A percentile compares a stretch with the other conserved stretches of the same genome.
phyloP scores from a whole-genome alignment of 2,888 invertebrate genomes.

The Nymphalis c-album region DNA sequence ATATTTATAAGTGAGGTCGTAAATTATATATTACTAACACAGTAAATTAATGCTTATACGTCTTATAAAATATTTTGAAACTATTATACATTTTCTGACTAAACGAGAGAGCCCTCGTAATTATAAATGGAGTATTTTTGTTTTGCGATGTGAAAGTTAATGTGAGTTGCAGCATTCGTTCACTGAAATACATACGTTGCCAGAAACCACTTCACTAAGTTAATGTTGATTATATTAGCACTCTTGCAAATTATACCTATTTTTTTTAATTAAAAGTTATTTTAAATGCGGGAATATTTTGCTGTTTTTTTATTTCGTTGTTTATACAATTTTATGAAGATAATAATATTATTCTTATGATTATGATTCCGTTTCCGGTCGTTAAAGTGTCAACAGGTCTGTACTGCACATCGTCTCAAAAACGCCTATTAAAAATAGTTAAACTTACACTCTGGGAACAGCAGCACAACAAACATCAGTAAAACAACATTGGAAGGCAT shows the following conservation, averaged over 20 bases:
- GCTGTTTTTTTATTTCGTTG: neutral
- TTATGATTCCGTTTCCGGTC: no score
- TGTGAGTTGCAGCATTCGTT: conserved; percentile 22
- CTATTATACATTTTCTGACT: neutral
- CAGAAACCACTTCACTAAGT: conserved; percentile 22
- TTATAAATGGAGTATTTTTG: conserved; percentile 22
- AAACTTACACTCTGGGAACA: no score
- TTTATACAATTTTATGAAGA: neutral
- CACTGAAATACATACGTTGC: conserved; percentile 21
- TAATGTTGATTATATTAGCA: conserved; percentile 13
- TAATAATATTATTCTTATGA: no score
- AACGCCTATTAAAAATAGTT: no score
- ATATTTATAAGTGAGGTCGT: neutral
- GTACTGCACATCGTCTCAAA: no score
- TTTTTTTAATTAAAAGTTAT: conserved; percentile 1
- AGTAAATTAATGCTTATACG: conserved; percentile 1
- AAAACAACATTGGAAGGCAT: no score
- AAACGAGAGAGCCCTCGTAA: conserved; percentile 16
- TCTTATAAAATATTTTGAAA: conserved; percentile 6
- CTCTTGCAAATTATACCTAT: conserved; percentile 12
- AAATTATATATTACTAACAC: neutral
- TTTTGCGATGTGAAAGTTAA: conserved; percentile 24
- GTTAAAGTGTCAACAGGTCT: no score
- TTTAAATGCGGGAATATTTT: conserved; percentile 1
- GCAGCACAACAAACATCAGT: no score